Conservation (phyloP, 1,140 invertebrate species). For the Macrobrachium rosenbergii region DNA sequence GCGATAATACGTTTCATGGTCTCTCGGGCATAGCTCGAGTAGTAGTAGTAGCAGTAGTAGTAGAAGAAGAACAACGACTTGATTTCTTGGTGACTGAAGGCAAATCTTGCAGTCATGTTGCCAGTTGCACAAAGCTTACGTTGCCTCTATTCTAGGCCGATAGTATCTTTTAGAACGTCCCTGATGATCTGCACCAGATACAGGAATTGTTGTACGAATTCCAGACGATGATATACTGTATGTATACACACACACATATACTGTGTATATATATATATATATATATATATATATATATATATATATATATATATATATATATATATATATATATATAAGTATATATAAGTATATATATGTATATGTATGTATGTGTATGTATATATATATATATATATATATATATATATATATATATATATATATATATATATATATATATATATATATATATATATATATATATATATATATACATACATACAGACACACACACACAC, state of each 20-base stretch:
- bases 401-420: slow-evolving; percentile 5
- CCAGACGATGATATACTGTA: background rate
- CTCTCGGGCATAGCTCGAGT: no score
- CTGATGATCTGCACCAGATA: no score
- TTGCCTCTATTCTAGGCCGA: no score
- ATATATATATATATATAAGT: background rate
- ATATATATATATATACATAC: background rate
- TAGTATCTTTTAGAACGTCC: no score
- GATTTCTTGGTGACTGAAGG: no score
- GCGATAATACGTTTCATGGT: no score
- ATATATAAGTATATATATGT: background rate
- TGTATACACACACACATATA: background rate
- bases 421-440: background rate
- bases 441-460: background rate
- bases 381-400: slow-evolving; percentile 8
- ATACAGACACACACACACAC: background rate
- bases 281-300: slow-evolving; percentile 11
- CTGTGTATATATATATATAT: slow-evolving; percentile 7
- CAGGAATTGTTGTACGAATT: no score
- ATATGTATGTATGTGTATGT: background rate
- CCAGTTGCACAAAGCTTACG: no score
- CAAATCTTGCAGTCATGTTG: no score
- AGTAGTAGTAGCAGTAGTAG: no score
- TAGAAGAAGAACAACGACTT: no score
- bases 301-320: slow-evolving; percentile 14